Evolutionary conservation across 2,888 invertebrate genomes (phyloP).

Genomic region (Hypolimnas misippus): DNA sequence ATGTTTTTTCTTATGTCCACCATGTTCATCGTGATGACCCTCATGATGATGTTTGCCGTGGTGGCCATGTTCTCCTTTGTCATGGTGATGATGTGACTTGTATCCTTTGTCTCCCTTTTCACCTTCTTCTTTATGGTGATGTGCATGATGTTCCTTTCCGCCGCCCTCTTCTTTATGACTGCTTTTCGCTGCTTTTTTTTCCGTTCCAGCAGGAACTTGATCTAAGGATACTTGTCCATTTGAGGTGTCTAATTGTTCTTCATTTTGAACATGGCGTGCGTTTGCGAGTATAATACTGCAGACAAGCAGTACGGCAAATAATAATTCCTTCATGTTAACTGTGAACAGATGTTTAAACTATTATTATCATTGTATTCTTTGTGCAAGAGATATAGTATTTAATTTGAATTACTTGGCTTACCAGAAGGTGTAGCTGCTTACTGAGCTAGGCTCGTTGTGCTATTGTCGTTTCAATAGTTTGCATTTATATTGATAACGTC

Average conservation of each 20-base stretch:
- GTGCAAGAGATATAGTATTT: too few species aligned
- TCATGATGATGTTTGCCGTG: constrained; percentile 91
- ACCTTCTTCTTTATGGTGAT: constrained; percentile 88
- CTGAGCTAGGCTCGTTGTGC: constrained; percentile 65
- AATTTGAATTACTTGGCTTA: constrained; percentile 44
- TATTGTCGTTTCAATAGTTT: constrained; percentile 67
- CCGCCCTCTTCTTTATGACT: constrained; percentile 86
- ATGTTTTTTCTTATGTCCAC: constrained; percentile 91
- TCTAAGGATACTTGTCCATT: constrained; percentile 53
- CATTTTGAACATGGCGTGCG: constrained; percentile 66
- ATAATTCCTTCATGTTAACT: constrained; percentile 66
- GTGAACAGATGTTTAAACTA: constrained; percentile 37
- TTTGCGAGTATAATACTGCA: constrained; percentile 57
- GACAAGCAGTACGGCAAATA: constrained; percentile 60
- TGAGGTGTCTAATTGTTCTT: constrained; percentile 39
- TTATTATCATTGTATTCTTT: background rate
- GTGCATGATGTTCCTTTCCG: constrained; percentile 87
- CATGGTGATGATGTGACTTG: constrained; percentile 89
- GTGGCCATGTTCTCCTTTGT: constrained; percentile 90
- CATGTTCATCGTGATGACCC: constrained; percentile 90
- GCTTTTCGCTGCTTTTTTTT: constrained; percentile 74
- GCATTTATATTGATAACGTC: constrained; percentile 78
- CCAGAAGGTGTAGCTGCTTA: constrained; percentile 57
- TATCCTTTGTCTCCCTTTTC: constrained; percentile 92
- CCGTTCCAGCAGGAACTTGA: constrained; percentile 78